Base-by-base conservation (phyloP, 2,888 invertebrate genomes). In the Eulithis prunata region DNA sequence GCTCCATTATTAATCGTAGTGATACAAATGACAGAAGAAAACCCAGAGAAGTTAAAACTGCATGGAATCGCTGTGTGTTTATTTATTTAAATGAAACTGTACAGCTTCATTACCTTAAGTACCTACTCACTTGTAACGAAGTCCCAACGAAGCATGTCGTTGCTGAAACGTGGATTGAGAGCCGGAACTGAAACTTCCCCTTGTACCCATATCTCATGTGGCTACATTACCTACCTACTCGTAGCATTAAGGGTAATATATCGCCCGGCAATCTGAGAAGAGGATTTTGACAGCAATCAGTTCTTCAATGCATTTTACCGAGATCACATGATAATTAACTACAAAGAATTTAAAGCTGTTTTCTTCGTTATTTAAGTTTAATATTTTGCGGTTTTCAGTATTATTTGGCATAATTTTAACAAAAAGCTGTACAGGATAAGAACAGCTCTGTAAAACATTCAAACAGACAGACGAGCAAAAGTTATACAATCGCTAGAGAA, bases 121-220 rank as follows among this genome's bases (percentile, higher is more conserved):
- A 59, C 43, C 49, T 58, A 61, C 54, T 55, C 41, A 55, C 52
- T 52, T 52, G 43, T 61, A 54, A 55, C 36, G 14, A 46, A 57
- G 57, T 52, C 13, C 46, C n/a, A 28, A 52, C 45, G 53, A 53
- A 63, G 49, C 58, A 55, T 59, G 54, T 54, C 53, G 58, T 55
- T 51, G 47, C 13, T 49, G 55, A 60, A 64, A 55, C 36, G 54
- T 55, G 59, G 64, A 64, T 64, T 59, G 54, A 54, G 64, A 54
- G 54, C 43, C 58, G 58, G 49, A 54, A 63, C 63, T 45, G 57
- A 55, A 64, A 55, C 45, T 56, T 59, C 56, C 59, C 64, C 64
- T 54, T 55, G 64, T 60, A 56, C 47, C 64, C 58, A 64, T 59
- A 64, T 59, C 58, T 64, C 58, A 64, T 59, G 57, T 47, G 49